phyloP scores from a whole-genome alignment of 1,140 invertebrate genomes.

The Dinothrombium tinctorium region DNA sequence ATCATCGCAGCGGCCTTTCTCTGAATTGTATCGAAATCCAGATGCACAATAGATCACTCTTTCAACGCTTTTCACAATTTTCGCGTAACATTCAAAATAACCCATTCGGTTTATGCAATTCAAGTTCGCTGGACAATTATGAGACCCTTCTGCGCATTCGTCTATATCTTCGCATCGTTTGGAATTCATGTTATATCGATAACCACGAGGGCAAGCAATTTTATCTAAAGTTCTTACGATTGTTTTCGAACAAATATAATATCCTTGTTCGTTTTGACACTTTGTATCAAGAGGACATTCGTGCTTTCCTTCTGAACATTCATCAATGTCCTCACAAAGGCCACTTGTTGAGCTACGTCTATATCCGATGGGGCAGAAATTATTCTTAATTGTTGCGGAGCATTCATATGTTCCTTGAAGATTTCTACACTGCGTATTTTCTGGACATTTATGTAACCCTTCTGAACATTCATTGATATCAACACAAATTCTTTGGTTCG shows the following conservation, averaged over 20 bases:
- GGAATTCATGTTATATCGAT: conserved; percentile 65
- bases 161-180: conserved; percentile 53
- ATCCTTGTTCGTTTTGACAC: conserved; percentile 72
- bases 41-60: conserved; percentile 11
- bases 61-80: conserved; percentile 28
- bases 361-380: too few relatives aligned
- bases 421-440: conserved; percentile 57
- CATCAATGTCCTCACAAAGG: conserved; percentile 32
- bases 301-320: conserved; percentile 32
- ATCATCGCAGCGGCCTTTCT: conserved; percentile 27
- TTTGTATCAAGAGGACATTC: conserved; percentile 38
- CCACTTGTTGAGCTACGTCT: too few relatives aligned
- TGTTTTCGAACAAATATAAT: conserved; percentile 53
- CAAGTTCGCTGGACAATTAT: conserved; percentile 56
- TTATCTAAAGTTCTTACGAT: conserved; percentile 27
- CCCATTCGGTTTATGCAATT: conserved; percentile 59
- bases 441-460: conserved; percentile 52
- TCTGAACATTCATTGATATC: conserved; percentile 78
- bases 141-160: conserved; percentile 54
- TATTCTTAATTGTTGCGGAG: too few relatives aligned
- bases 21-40: not conserved
- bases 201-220: conserved; percentile 81
- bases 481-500: conserved; percentile 36
- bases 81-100: conserved; percentile 54
- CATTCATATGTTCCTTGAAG: conserved; percentile 53